These are phyloP conservation scores for Leuciscus idus DNA, from an alignment of 2,113 vertebrate genomes.

Conservation along the genomic window DNA sequence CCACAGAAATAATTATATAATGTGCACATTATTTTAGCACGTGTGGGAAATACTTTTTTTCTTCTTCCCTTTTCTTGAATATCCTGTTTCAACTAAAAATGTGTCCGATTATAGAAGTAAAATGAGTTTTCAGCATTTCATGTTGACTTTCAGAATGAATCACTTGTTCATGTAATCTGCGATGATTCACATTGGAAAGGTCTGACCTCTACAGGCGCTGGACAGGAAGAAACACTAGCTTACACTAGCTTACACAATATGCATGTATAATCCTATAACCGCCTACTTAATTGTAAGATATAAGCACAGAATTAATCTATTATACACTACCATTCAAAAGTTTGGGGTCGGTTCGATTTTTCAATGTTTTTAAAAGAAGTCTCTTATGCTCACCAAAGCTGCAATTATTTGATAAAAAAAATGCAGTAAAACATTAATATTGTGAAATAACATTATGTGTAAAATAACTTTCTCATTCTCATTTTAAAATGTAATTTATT, in stretches of 20 bases:
- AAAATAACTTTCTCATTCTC: neutral
- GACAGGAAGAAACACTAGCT: neutral
- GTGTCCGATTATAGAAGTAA: neutral
- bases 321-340: neutral
- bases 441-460: neutral
- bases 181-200: neutral
- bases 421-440: neutral
- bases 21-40: neutral
- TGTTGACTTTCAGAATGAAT: neutral
- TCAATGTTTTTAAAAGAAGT: neutral
- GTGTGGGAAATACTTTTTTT: neutral
- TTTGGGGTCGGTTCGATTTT: neutral
- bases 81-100: neutral
- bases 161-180: neutral
- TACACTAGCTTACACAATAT: neutral
- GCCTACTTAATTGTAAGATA: neutral
- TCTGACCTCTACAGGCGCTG: neutral
- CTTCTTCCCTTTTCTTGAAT: neutral
- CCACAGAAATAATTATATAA: neutral
- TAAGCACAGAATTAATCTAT: neutral
- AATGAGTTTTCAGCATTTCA: neutral
- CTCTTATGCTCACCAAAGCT: neutral
- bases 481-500: neutral
- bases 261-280: neutral
- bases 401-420: neutral